Conservation (phyloP, 2,113 vertebrate genomes). For the Ciconia boyciana region DNA sequence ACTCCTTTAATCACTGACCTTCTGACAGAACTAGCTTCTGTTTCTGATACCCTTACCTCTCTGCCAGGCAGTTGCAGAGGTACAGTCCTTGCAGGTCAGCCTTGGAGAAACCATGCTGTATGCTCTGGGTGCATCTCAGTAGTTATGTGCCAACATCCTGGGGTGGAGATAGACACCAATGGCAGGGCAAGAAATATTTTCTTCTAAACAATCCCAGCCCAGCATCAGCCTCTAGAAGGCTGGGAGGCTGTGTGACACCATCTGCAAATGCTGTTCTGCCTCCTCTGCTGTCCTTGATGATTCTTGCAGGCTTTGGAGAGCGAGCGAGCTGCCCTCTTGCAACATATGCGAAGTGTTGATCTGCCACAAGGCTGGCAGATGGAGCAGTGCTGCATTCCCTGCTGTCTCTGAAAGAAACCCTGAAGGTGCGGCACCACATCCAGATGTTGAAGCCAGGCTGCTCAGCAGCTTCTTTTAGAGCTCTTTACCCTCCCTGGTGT, state of each 20-base stretch:
- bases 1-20: not conserved
- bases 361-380: slow-evolving; percentile 28
- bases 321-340: not conserved
- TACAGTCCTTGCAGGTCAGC: not conserved
- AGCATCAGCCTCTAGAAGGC: not conserved
- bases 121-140: not conserved
- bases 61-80: not conserved
- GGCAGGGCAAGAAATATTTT: not conserved
- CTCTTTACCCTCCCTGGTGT: not conserved
- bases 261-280: not conserved
- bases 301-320: not conserved
- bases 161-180: not conserved
- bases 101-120: not conserved
- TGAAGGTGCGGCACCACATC: not conserved
- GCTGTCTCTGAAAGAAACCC: not conserved
- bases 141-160: not conserved
- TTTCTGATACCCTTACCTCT: not conserved
- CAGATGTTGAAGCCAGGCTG: not conserved
- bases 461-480: not conserved
- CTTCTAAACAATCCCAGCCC: not conserved
- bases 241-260: not conserved
- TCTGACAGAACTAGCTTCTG: not conserved
- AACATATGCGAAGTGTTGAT: not conserved
- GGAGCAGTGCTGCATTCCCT: not conserved
- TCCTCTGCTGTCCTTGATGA: slow-evolving; percentile 8